Base-by-base conservation (phyloP, 2,888 invertebrate genomes). In the Synergus japonicus region DNA sequence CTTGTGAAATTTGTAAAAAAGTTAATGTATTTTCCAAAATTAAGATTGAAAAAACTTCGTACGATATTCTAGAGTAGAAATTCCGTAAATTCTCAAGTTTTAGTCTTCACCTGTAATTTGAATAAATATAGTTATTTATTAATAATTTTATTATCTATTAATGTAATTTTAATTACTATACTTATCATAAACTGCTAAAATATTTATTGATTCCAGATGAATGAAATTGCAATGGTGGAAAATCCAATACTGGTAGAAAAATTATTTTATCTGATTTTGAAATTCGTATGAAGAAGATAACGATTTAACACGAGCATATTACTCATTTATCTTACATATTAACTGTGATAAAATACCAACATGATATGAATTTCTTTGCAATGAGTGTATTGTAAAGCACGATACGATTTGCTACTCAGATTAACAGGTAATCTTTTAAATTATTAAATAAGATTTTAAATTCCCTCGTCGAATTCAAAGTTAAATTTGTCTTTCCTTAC, bases 241-340 rank as follows among this genome's bases (percentile, higher is more conserved):
- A 66, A 15, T 15, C 41, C 29, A 64, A 12, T 63, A 22, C 10
- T 63, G n/a, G 22, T 64, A 13, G 3, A 10, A 64, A 69, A 13
- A 49, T 29, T 9, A 29, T 37, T 41, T 54, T 37, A 37, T 73
- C 37, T 54, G 9, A 73, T 46, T 22, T 73, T 22, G 29, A 4
- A 49, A 37, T 73, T 73, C 29, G 3, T 54, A 58, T 37, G 10
- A 73, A 73, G 37, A 73, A 69, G 54, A 73, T 73, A 73, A 54
- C 54, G 22, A 44, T 69, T 22, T 69, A 46, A 69, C 29, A 54
- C 37, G 37, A 73, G 12, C 37, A 18, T 73, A n/a, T 58, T 49
- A 73, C 10, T 41, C 73, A 73, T 54, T 73, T 73, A 73, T 73
- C 54, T 73, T 73, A 29, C 22, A 29, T 29, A 73, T 49, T 29